Conservation (phyloP, 1,140 invertebrate species). For the Centruroides sculpturatus region DNA sequence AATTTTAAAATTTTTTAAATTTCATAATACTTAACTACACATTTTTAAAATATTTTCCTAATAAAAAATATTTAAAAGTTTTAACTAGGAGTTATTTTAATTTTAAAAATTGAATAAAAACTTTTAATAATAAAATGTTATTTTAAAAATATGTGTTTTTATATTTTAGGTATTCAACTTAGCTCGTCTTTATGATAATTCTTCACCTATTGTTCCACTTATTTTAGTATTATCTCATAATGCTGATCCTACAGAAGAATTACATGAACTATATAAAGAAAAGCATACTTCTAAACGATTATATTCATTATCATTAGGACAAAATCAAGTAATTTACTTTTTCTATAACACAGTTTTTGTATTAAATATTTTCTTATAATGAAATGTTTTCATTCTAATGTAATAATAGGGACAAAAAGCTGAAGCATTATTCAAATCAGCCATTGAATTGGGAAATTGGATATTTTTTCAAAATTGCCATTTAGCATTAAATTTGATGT, state of each 20-base stretch:
- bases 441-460: conserved; percentile 68
- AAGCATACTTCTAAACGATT: conserved; percentile 35
- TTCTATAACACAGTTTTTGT: not conserved
- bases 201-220: conserved; percentile 28
- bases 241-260: conserved; percentile 31
- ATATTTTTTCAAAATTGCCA: conserved; percentile 95
- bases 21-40: too few species aligned
- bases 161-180: conserved; percentile 30
- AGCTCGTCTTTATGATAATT: conserved; percentile 29
- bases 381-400: not conserved
- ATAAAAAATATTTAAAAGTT: too few species aligned
- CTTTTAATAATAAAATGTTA: not conserved
- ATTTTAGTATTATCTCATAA: conserved; percentile 34
- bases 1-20: too few species aligned
- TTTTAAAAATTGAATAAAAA: too few species aligned
- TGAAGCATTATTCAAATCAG: conserved; percentile 70
- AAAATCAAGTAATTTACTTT: conserved; percentile 28
- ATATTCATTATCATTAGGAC: conserved; percentile 33
- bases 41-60: too few species aligned
- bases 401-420: conserved; percentile 54
- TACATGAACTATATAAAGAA: conserved; percentile 35
- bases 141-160: conserved; percentile 1
- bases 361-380: not conserved
- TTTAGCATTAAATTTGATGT: conserved; percentile 87
- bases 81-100: too few species aligned